Base-by-base conservation (phyloP, 2,113 vertebrate species). In the Noturus placidus region DNA sequence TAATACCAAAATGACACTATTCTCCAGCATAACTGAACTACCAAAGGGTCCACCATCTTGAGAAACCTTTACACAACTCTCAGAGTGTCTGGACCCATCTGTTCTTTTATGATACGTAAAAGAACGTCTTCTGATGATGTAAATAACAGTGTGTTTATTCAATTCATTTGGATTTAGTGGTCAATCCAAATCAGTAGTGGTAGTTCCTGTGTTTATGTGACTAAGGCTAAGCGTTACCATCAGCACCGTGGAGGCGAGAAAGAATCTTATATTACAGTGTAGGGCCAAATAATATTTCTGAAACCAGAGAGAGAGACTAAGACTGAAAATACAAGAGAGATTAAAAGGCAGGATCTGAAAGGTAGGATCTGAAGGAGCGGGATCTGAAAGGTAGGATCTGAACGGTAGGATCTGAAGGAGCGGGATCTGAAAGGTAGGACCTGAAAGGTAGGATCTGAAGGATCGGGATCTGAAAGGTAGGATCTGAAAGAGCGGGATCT, bases 211-310 rank as follows among this genome's bases (percentile, higher is more conserved):
- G 81, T 83, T 50, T 65, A 67, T 65, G 27, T 17, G 76, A 30
- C 46, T 52, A 50, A 77, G 42, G 25, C 59, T 50, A 13, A 27
- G 5, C 15, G 25, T 85, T 33, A 65, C 22, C 33, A 11, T 59
- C 59, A 82, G 57, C 59, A 30, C n/a, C 20, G 33, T n/a, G 33
- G 33, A 70, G 52, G 35, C 1, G 1, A 85, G 52, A 85, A 57
- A 7, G 9, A 69, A 63, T 82, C 42, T 56, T 35, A 25, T 86
- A 50, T 88, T 89, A 88, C 72, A 63, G 74, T 87, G 74, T 87
- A 87, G 87, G 89, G 90, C 15, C 35, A 59, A 80, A 87, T 90
- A 67, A 2, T 80, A 87, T 90, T 86, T 86, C 54, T 82, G 77
- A 70, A 22, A 6, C 25, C 88, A 46, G 42, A 46, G 42, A 46